A percentile compares a stretch with the other conserved stretches of the same genome.
phyloP scores from a whole-genome alignment of 2,797 vertebrate genomes.

The Cottoperca gobio region DNA sequence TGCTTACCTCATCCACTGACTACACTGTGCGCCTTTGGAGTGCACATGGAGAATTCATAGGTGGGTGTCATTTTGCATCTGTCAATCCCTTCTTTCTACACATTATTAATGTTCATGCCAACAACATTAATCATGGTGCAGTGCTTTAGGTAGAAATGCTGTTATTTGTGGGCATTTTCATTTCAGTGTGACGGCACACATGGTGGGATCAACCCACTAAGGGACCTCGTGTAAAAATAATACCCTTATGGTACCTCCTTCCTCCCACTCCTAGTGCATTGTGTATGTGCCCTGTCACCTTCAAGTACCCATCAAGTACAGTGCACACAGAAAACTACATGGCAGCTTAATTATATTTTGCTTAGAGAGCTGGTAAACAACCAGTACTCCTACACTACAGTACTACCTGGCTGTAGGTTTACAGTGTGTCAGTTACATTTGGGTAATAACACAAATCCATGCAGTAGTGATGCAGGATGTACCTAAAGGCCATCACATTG shows the following conservation, averaged over 20 bases:
- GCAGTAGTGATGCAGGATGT: not conserved
- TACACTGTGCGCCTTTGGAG: slow-evolving; percentile 83
- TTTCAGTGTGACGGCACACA: slow-evolving; percentile 7
- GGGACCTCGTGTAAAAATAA: not conserved
- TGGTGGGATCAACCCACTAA: slow-evolving; percentile 11
- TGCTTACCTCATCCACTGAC: slow-evolving; percentile 83
- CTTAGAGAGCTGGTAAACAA: slow-evolving; percentile 25
- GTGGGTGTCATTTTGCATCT: slow-evolving; percentile 60
- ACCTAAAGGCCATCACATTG: not conserved
- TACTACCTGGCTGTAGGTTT: slow-evolving; percentile 1
- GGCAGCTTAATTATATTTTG: slow-evolving; percentile 38
- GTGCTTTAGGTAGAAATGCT: slow-evolving; percentile 11
- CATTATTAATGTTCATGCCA: slow-evolving; percentile 43
- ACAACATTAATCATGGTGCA: slow-evolving; percentile 39
- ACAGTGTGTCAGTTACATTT: slow-evolving; percentile 11
- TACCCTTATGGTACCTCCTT: not conserved
- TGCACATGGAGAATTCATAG: slow-evolving; percentile 76
- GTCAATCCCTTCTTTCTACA: slow-evolving; percentile 30
- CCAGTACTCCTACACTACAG: not conserved
- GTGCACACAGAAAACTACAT: slow-evolving; percentile 22
- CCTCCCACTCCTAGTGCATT: slow-evolving; percentile 10
- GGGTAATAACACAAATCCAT: not conserved
- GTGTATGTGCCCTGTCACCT: slow-evolving; percentile 20
- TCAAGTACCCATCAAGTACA: slow-evolving; percentile 23
- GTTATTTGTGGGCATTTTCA: slow-evolving; percentile 29